A percentile compares a stretch with the other conserved stretches of the same genome.
Evolutionary conservation across 37 sponge, comb jelly and placozoan species (phyloP).

Genomic region (Lycopodina hypogea): DNA sequence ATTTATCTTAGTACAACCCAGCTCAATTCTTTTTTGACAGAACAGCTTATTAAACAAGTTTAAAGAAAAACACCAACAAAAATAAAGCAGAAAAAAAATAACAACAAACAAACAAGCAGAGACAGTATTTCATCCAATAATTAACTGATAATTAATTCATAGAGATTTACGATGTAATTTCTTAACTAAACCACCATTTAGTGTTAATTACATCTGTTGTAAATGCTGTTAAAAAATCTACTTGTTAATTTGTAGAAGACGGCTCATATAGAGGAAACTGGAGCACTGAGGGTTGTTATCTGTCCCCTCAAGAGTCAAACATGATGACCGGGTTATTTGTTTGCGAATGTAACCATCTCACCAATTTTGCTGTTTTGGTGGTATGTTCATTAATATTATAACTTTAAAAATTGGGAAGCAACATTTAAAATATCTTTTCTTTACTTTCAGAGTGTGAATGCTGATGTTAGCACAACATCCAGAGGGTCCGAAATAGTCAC

Average conservation of each 20-base stretch:
- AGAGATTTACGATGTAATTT: too few relatives aligned
- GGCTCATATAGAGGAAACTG: constrained; percentile 30
- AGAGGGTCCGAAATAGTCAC: constrained; percentile 6
- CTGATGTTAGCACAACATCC: neutral
- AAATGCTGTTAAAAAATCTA: too few relatives aligned
- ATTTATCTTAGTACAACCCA: too few relatives aligned
- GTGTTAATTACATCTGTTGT: too few relatives aligned
- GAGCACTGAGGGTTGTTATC: constrained; percentile 30
- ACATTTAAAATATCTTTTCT: neutral
- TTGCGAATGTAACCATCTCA: constrained; percentile 66
- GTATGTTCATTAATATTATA: constrained; percentile 27
- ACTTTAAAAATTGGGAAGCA: neutral
- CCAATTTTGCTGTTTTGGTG: constrained; percentile 70
- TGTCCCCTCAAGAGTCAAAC: neutral
- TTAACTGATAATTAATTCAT: too few relatives aligned
- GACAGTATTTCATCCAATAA: too few relatives aligned
- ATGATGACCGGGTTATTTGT: constrained; percentile 2
- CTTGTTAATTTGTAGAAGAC: neutral
- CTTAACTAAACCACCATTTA: too few relatives aligned
- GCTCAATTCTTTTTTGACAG: too few relatives aligned
- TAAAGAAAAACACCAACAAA: too few relatives aligned
- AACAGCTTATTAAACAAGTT: too few relatives aligned
- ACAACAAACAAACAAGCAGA: too few relatives aligned
- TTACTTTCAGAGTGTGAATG: constrained; percentile 46
- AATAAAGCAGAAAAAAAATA: too few relatives aligned